Evolutionary conservation across 2,113 vertebrate genomes (phyloP).

Genomic region (Plecturocebus donacophilus): DNA sequence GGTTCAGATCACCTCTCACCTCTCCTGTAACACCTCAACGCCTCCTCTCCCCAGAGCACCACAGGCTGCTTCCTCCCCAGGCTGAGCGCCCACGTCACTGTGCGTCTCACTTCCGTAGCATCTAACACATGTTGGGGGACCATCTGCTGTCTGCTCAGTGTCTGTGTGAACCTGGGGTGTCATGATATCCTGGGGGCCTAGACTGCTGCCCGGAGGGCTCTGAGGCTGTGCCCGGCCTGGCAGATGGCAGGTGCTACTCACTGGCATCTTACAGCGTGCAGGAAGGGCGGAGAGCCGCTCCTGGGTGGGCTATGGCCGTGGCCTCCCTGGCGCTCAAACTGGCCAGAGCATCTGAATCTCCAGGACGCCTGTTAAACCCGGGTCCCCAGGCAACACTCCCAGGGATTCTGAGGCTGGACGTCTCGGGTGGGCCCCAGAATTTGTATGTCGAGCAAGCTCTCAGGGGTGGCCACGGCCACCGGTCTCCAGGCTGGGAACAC

Average conservation of each 20-base stretch:
- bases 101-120: fast-evolving
- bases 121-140: neutral
- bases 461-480: fast-evolving
- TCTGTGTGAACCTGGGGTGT: fast-evolving
- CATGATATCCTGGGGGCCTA: fast-evolving
- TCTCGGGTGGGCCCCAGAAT: neutral
- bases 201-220: neutral
- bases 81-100: fast-evolving
- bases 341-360: neutral
- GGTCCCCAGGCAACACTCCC: neutral
- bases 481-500: neutral
- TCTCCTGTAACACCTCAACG: fast-evolving
- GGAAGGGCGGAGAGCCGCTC: neutral
- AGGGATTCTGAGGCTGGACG: neutral
- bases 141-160: fast-evolving
- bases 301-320: neutral
- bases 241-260: no score
- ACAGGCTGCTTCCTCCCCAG: fast-evolving
- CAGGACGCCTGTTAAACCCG: fast-evolving
- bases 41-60: neutral
- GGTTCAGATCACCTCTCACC: fast-evolving
- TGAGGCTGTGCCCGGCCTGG: neutral
- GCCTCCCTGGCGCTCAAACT: neutral
- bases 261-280: fast-evolving
- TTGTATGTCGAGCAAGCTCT: neutral